A percentile compares a stretch with the other conserved stretches of the same genome.
These are phyloP conservation scores for Clinocottus analis DNA, from an alignment of 2,113 vertebrate species.

Conservation along the genomic window DNA sequence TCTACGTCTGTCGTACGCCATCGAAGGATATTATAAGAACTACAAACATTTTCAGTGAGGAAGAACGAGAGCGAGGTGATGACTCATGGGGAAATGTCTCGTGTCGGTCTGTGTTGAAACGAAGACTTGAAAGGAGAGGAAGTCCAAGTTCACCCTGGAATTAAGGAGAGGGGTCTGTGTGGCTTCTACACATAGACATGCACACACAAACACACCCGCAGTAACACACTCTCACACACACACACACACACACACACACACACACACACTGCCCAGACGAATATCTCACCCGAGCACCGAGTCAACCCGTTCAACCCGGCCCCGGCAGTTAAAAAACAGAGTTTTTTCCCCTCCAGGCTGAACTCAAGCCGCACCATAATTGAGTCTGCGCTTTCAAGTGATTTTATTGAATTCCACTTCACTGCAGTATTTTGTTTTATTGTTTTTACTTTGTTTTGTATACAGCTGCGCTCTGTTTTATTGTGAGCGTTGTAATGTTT, in stretches of 20 bases:
- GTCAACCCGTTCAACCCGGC: constrained; percentile 65
- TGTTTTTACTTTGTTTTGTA: constrained; percentile 56
- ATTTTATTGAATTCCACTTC: constrained; percentile 69
- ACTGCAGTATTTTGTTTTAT: constrained; percentile 48
- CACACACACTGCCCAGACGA: constrained; percentile 45
- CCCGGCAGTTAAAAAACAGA: constrained; percentile 63
- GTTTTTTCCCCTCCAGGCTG: constrained; percentile 65
- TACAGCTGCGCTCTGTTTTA: constrained; percentile 36
- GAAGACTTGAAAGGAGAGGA: constrained; percentile 63
- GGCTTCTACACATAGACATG: constrained; percentile 66
- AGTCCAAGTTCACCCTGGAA: constrained; percentile 69
- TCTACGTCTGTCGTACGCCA: neutral
- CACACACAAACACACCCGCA: constrained; percentile 58
- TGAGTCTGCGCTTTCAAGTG: constrained; percentile 61
- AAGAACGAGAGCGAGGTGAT: constrained; percentile 29
- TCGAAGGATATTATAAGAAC: constrained; percentile 19
- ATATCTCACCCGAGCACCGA: constrained; percentile 51
- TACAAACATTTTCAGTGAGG: constrained; percentile 29
- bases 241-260: constrained; percentile 20
- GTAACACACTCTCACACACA: constrained; percentile 54
- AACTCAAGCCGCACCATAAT: constrained; percentile 64
- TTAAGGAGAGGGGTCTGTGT: constrained; percentile 68
- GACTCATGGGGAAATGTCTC: constrained; percentile 52
- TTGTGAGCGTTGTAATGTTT: constrained; percentile 31
- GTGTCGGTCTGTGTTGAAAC: constrained; percentile 49